phyloP scores from a whole-genome alignment of 2,888 invertebrate genomes.

The Leucoma salicis region DNA sequence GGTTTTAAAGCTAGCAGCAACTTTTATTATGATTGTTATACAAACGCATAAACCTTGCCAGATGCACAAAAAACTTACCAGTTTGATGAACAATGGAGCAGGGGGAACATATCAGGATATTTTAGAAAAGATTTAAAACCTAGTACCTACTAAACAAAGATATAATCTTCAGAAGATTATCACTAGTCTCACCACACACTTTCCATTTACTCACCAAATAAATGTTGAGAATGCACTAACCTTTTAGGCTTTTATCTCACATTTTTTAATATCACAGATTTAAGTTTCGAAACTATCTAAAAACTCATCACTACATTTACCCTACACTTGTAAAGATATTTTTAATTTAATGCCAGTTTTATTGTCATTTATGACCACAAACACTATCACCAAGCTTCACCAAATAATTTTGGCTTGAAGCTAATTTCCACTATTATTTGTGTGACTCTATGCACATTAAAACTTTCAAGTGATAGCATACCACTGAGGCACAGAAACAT shows the following conservation, averaged over 20 bases:
- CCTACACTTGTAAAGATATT: conserved; percentile 27
- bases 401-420: conserved; percentile 20
- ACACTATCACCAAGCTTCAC: conserved; percentile 33
- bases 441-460: conserved; percentile 20
- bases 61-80: too few relatives aligned
- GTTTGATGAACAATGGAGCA: too few relatives aligned
- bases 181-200: too few relatives aligned
- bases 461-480: conserved; percentile 24
- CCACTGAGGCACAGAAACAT: conserved; percentile 30
- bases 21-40: too few relatives aligned
- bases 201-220: conserved; percentile 31
- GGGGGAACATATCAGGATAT: too few relatives aligned
- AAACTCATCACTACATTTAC: conserved; percentile 16
- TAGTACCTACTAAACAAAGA: too few relatives aligned
- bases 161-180: too few relatives aligned
- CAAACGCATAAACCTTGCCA: too few relatives aligned
- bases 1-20: too few relatives aligned
- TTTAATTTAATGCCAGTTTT: conserved; percentile 7
- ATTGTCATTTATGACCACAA: conserved; percentile 26
- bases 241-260: background rate
- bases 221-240: conserved; percentile 4
- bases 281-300: too few relatives aligned
- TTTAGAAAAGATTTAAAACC: too few relatives aligned
- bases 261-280: too few relatives aligned
- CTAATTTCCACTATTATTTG: conserved; percentile 20